Conservation (phyloP, 2,888 invertebrate species). For the Melipona bicolor region DNA sequence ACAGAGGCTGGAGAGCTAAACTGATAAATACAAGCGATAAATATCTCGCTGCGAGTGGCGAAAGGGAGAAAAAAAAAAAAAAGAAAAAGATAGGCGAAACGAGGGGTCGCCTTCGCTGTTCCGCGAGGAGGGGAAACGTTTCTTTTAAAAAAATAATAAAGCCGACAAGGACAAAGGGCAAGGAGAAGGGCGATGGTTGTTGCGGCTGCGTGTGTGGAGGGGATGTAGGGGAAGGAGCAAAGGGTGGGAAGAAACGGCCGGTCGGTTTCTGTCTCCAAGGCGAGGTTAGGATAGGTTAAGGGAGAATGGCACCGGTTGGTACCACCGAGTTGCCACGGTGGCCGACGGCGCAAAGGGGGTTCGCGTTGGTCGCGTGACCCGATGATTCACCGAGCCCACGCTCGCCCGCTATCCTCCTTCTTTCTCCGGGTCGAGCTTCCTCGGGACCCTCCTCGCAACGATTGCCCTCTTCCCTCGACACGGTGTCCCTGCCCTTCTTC, state of each 20-base stretch:
- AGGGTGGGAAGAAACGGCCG: constrained; percentile 13
- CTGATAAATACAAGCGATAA: too few species aligned
- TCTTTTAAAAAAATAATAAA: constrained; percentile 21
- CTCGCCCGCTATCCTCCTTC: constrained; percentile 56
- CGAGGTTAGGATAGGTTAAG: constrained; percentile 74
- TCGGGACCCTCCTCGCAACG: constrained; percentile 21
- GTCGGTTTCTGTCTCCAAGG: constrained; percentile 63
- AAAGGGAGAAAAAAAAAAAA: not conserved
- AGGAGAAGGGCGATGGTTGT: not conserved
- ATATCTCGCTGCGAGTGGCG: constrained; percentile 12
- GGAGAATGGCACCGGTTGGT: constrained; percentile 77
- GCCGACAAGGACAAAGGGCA: constrained; percentile 11
- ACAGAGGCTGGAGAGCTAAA: constrained; percentile 10
- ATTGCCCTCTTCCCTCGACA: constrained; percentile 42
- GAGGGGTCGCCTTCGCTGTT: too few species aligned
- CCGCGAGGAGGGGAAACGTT: too few species aligned
- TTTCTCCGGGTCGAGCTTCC: constrained; percentile 38
- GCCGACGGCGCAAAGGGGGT: constrained; percentile 54
- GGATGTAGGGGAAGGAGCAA: not conserved
- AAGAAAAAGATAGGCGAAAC: not conserved
- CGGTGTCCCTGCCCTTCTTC: constrained; percentile 61
- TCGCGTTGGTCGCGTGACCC: constrained; percentile 80
- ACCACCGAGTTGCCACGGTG: constrained; percentile 70
- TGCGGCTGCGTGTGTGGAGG: too few species aligned
- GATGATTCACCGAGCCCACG: constrained; percentile 79